phyloP scores from a whole-genome alignment of 2,888 invertebrate species.

The Protophormia terraenovae region DNA sequence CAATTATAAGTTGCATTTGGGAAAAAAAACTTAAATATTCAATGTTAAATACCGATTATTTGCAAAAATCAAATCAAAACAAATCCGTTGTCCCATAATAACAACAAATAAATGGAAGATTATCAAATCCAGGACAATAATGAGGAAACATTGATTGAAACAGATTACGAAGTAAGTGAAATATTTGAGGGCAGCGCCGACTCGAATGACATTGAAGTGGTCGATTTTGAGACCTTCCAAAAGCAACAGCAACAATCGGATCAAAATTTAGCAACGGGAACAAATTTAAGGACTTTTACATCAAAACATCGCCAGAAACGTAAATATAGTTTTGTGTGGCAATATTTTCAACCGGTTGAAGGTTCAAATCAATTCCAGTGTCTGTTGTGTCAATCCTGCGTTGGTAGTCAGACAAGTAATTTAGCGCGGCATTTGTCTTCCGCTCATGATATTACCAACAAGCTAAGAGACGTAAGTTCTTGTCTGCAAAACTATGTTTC shows the following conservation, averaged over 20 bases:
- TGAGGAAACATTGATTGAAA: conserved; percentile 59
- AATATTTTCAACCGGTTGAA: conserved; percentile 71
- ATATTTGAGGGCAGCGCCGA: conserved; percentile 48
- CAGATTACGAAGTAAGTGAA: conserved; percentile 57
- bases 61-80: conserved; percentile 61
- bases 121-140: conserved; percentile 46
- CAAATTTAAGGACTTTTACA: not conserved
- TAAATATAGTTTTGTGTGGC: conserved; percentile 74
- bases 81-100: conserved; percentile 55
- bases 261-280: not conserved
- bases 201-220: conserved; percentile 47
- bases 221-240: conserved; percentile 34
- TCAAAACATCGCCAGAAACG: conserved; percentile 44
- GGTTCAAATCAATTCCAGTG: conserved; percentile 70
- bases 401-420: conserved; percentile 72
- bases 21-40: conserved; percentile 38
- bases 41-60: conserved; percentile 67
- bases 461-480: conserved; percentile 52
- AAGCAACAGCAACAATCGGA: conserved; percentile 1
- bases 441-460: conserved; percentile 70
- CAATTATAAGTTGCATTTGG: conserved; percentile 38
- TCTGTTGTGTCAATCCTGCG: conserved; percentile 72
- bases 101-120: conserved; percentile 64
- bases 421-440: conserved; percentile 72
- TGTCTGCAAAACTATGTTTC: not conserved